A percentile compares a stretch with the other conserved stretches of the same genome.
phyloP scores from a whole-genome alignment of 2,797 vertebrate species.

The Cirrhinus molitorella region DNA sequence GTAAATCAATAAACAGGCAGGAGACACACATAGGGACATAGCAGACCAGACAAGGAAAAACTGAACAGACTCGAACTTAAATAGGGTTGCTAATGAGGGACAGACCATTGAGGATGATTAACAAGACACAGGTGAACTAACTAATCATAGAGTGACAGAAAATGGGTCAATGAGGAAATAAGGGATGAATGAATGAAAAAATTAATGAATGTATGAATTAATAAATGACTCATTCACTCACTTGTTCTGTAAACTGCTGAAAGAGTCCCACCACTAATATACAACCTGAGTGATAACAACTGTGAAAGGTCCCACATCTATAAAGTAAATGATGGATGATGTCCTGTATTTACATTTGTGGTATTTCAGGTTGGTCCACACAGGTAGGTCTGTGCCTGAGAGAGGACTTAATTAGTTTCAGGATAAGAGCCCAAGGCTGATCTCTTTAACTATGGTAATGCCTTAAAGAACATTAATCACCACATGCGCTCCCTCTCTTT shows the following conservation, averaged over 20 bases:
- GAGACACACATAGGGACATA: too few relatives aligned
- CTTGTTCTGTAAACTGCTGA: neutral
- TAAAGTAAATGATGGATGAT: neutral
- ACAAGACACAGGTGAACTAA: too few relatives aligned
- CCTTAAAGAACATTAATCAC: constrained; percentile 59
- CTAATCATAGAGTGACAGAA: too few relatives aligned
- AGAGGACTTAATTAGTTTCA: constrained; percentile 60
- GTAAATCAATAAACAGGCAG: too few relatives aligned
- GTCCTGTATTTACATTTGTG: constrained; percentile 13
- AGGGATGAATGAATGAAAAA: too few relatives aligned
- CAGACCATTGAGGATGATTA: too few relatives aligned
- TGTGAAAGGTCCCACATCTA: neutral
- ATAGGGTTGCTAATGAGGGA: too few relatives aligned
- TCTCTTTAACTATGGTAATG: constrained; percentile 53
- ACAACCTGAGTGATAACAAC: neutral
- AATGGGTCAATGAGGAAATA: too few relatives aligned
- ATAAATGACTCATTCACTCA: neutral
- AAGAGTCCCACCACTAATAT: neutral
- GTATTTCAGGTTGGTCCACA: neutral
- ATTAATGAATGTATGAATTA: too few relatives aligned
- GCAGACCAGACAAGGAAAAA: too few relatives aligned
- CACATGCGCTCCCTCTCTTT: neutral
- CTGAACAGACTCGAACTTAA: too few relatives aligned
- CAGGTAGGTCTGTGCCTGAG: constrained; percentile 33
- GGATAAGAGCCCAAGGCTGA: constrained; percentile 54